Conservation (phyloP, 2,888 invertebrate genomes). For the Actias luna region DNA sequence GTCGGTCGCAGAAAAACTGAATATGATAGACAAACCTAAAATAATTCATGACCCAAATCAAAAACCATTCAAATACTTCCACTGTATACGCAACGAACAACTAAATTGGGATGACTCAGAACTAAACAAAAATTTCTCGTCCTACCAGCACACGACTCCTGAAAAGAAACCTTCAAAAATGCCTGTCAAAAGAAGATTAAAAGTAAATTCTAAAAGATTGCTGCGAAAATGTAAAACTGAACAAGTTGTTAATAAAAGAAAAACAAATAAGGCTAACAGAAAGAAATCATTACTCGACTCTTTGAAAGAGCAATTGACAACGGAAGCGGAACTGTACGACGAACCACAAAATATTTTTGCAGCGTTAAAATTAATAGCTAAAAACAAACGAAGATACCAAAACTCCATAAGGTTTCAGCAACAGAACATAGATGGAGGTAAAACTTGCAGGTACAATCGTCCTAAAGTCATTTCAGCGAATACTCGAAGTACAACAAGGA, state of each 20-base stretch:
- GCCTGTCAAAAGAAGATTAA: slow-evolving; percentile 24
- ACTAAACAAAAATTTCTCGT: slow-evolving; percentile 13
- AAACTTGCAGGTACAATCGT: slow-evolving; percentile 41
- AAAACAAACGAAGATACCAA: slow-evolving; percentile 40
- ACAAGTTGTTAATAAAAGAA: slow-evolving; percentile 22
- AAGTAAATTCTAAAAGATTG: background rate
- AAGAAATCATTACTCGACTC: slow-evolving; percentile 46
- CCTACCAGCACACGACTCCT: slow-evolving; percentile 4
- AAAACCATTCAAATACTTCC: slow-evolving; percentile 23
- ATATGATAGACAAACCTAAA: background rate
- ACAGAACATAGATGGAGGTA: slow-evolving; percentile 13
- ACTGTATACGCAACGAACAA: slow-evolving; percentile 22
- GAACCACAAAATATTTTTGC: slow-evolving; percentile 56
- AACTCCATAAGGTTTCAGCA: slow-evolving; percentile 28
- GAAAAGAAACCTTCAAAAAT: slow-evolving; percentile 11
- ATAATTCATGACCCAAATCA: slow-evolving; percentile 11
- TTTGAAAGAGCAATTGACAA: slow-evolving; percentile 49
- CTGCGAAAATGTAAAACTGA: slow-evolving; percentile 21
- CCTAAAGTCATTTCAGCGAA: slow-evolving; percentile 37
- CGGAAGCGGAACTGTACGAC: slow-evolving; percentile 32
- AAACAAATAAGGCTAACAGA: slow-evolving; percentile 28
- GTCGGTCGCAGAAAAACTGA: slow-evolving; percentile 41
- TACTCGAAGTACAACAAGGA: slow-evolving; percentile 13
- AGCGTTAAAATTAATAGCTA: slow-evolving; percentile 54
- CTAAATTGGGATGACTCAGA: slow-evolving; percentile 15